Base-by-base conservation (phyloP, 2,113 vertebrate species). In the Tupaia chinensis region DNA sequence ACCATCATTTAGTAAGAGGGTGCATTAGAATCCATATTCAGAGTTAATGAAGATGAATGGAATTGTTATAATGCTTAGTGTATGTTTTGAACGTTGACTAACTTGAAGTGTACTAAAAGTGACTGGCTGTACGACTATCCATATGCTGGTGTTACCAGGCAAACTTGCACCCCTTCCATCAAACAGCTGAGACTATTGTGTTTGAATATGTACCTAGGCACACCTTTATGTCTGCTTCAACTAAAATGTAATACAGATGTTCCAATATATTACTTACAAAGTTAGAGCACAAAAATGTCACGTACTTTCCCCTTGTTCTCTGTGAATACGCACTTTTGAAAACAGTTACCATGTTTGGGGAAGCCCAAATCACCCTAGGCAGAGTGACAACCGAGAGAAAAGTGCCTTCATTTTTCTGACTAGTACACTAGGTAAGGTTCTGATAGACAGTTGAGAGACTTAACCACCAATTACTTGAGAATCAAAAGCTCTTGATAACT, bases 31-130 rank as follows among this genome's bases (percentile, higher is more conserved):
- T 83, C 5, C 7, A 88, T 66, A 89, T 77, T 87, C 9, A 73
- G 2, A 74, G 72, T 89, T 23, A 96, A 53, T 92, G 12, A 85
- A 88, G 23, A 53, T 73, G 44, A 95, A 82, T 86, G 32, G 61
- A 86, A 17, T 84, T 89, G 9, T 54, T 65, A 65, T 80, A 81
- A 87, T 32, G 3, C 56, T 1, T 70, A 87, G 6, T 23, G 44
- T 76, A 58, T 89, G n/a, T 54, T 86, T 93, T 78, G 10, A 17
- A 84, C 78, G 60, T 27, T 76, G 23, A 94, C 9, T 93, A 58
- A 82, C 76, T 87, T 90, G 70, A 89, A 86, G 34, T 83, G 9
- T 81, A 32, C 32, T 82, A 34, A 56, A 69, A 89, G 20, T n/a
- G 15, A 53, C 14, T 84, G 29, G 61, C 17, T 80, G 10, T 3